Evolutionary conservation across 2,888 invertebrate genomes (phyloP), one percentile per base, ranked within the genome.

Genomic region (Theodoxus fluviatilis): DNA sequence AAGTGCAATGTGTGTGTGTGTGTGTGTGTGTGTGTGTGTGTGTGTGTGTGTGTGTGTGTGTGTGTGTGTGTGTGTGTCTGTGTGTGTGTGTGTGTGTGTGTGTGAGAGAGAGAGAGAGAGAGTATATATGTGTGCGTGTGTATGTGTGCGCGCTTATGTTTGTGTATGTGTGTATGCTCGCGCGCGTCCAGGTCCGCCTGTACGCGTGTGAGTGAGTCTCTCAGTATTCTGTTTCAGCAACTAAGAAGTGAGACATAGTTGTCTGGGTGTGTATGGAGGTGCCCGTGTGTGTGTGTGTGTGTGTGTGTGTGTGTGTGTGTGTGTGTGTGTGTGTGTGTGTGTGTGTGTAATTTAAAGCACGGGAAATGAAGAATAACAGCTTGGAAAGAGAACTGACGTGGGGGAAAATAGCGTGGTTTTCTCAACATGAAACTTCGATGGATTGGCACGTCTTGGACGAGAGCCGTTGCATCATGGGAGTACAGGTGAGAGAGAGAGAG

Each of bases 231-330:
- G 43, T 43, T 43, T 43, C 18, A 15, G 43, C 18, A 1, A 9
- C n/a, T 6, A 52, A 52, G 22, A 52, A n/a, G 1, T 22, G 25
- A 7, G 25, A 52, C 12, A 7, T 52, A 1, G n/a, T n/a, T 52
- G 1, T 22, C 22, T 52, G 6, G n/a, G 52, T n/a, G 52, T 1
- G 12, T 52, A 33, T 3, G 3, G 6, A 9, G 3, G 3, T 59
- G 33, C 37, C 35, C 37, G 33, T 2, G 4, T 59, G 57, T 6
- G 57, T 57, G 57, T 57, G 57, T n/a, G 57, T 61, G 61, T 61
- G 61, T 61, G 61, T 61, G 61, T 35, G 33, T 61, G 61, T 61
- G 59, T 59, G 35, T 59, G 59, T 59, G 59, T 59, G 59, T 59
- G 59, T 59, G 35, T 59, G 35, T 61, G 35, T 61, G 61, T 33